phyloP scores from a whole-genome alignment of 2,888 invertebrate species.

The Eurois occulta region DNA sequence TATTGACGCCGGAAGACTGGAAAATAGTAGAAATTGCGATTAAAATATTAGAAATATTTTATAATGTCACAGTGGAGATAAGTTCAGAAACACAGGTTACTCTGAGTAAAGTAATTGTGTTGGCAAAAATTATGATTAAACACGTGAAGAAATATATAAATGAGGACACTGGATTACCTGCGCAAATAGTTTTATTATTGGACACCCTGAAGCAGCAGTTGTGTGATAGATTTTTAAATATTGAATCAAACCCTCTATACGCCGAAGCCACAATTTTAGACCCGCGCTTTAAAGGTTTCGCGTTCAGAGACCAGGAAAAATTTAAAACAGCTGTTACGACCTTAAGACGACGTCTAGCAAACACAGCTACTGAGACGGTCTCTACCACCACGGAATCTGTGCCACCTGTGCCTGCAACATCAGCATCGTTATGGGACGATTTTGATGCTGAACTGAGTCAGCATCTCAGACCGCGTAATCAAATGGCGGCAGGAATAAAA shows the following conservation, averaged over 20 bases:
- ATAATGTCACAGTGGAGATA: not conserved
- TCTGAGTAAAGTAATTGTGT: not conserved
- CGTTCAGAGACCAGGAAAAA: not conserved
- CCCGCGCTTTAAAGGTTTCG: not conserved
- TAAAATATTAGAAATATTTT: not conserved
- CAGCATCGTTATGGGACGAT: too few species aligned
- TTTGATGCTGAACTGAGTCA: too few species aligned
- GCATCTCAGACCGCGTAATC: too few species aligned
- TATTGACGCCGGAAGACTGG: not conserved
- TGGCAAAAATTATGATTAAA: conserved; percentile 1
- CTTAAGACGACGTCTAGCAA: too few species aligned
- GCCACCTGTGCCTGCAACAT: too few species aligned
- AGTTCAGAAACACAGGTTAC: not conserved
- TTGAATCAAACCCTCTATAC: not conserved
- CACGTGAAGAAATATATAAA: not conserved
- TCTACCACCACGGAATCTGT: too few species aligned
- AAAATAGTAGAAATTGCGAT: not conserved
- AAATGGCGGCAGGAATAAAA: too few species aligned
- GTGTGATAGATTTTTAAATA: not conserved
- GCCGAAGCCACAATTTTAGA: conserved; percentile 1
- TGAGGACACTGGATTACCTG: not conserved
- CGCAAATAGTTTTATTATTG: not conserved
- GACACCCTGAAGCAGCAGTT: not conserved
- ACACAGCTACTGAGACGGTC: too few species aligned
- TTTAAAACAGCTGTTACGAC: not conserved